Evolutionary conservation across 2,797 vertebrate species (phyloP).

Genomic region (Sebastes steindachneri): DNA sequence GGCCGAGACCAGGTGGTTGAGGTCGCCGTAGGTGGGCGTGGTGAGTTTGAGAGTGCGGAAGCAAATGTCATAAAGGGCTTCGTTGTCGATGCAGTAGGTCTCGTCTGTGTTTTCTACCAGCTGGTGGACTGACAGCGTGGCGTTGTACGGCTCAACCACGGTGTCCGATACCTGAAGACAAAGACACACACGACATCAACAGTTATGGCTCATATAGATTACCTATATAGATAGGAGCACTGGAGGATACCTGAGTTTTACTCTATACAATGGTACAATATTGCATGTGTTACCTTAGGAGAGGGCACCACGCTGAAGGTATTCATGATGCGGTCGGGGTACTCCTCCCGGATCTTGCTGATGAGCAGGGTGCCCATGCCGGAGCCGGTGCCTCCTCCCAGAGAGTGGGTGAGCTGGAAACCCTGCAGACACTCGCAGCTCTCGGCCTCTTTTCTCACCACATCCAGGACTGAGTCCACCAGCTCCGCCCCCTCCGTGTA

Average conservation of each 20-base stretch:
- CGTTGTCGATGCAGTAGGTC: constrained; percentile 94
- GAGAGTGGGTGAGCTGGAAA: constrained; percentile 83
- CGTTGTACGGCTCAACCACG: constrained; percentile 93
- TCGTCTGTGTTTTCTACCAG: constrained; percentile 94
- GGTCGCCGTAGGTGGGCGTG: constrained; percentile 87
- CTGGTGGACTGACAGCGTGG: constrained; percentile 92
- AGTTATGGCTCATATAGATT: neutral
- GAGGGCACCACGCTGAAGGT: constrained; percentile 91
- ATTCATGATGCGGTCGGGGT: constrained; percentile 92
- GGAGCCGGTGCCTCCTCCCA: constrained; percentile 88
- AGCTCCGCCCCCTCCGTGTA: constrained; percentile 82
- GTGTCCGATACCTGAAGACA: constrained; percentile 86
- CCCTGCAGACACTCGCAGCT: constrained; percentile 83
- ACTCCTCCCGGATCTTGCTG: constrained; percentile 92
- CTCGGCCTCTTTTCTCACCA: constrained; percentile 81
- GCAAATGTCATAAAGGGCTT: constrained; percentile 92
- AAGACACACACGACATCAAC: constrained; percentile 17
- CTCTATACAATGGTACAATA: accelerated
- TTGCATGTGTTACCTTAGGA: constrained; percentile 71
- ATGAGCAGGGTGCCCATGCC: constrained; percentile 92
- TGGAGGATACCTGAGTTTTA: too few species aligned
- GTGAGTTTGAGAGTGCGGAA: constrained; percentile 90
- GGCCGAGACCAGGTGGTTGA: constrained; percentile 89
- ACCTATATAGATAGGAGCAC: too few species aligned
- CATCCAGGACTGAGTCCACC: constrained; percentile 80